These are phyloP conservation scores for Cecidostiba fungosa DNA, from an alignment of 2,888 invertebrate species.

Conservation along the genomic window DNA sequence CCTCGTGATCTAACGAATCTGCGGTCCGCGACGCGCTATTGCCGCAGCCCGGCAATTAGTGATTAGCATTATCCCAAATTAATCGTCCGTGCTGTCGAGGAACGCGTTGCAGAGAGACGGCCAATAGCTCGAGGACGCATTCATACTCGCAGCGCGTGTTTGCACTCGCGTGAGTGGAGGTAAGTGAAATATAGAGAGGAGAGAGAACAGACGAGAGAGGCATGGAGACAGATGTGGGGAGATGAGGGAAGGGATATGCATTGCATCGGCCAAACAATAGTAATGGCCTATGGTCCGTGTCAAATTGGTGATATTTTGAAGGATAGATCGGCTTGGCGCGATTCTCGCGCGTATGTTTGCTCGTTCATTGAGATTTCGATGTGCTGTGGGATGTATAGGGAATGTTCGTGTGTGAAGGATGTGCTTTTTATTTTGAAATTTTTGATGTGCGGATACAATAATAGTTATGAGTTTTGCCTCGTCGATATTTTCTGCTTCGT, in stretches of 20 bases:
- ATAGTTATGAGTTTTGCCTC: too few relatives aligned
- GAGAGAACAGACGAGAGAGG: background rate
- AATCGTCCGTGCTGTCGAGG: slow-evolving; percentile 70
- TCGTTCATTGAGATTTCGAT: slow-evolving; percentile 2
- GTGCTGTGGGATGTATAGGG: background rate
- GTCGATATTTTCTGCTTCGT: too few relatives aligned
- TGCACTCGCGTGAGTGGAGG: background rate
- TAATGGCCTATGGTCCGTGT: slow-evolving; percentile 30
- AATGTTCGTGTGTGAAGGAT: background rate
- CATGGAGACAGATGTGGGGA: background rate
- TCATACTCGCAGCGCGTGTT: background rate
- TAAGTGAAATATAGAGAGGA: slow-evolving; percentile 44
- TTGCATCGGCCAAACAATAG: slow-evolving; percentile 31
- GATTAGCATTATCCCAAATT: slow-evolving; percentile 78
- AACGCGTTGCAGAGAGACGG: background rate
- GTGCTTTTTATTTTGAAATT: background rate
- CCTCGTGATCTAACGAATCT: slow-evolving; percentile 59
- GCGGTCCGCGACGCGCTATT: slow-evolving; percentile 56
- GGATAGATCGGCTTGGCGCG: background rate
- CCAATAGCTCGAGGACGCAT: slow-evolving; percentile 33
- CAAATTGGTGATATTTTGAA: slow-evolving; percentile 47
- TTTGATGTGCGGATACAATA: background rate
- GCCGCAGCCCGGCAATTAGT: slow-evolving; percentile 70
- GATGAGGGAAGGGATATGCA: slow-evolving; percentile 22
- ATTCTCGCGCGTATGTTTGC: background rate